Percentiles rank a stretch among this genome's conserved stretches.
phyloP scores from a whole-genome alignment of 1,140 invertebrate genomes.

The Rhagoletis zephyria region DNA sequence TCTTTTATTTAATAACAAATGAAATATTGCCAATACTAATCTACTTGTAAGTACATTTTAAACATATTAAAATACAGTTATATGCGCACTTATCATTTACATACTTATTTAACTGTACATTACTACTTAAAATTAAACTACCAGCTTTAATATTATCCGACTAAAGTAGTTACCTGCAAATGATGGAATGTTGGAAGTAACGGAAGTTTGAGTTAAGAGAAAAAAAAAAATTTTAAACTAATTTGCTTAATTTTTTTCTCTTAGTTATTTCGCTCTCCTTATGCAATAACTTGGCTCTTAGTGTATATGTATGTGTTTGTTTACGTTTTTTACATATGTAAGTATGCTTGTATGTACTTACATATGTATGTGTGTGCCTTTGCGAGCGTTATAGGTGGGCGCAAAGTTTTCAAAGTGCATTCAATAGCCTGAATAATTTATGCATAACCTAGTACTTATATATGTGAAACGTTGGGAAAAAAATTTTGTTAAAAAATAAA shows the following conservation, averaged over 20 bases:
- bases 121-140: conserved; percentile 19
- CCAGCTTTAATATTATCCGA: background rate
- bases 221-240: no score
- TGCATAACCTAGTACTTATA: no score
- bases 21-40: conserved; percentile 35
- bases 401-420: background rate
- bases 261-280: no score
- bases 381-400: conserved; percentile 35
- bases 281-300: background rate
- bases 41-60: conserved; percentile 11
- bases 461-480: no score
- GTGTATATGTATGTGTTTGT: background rate
- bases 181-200: background rate
- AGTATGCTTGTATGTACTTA: background rate
- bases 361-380: background rate
- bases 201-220: no score
- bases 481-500: no score
- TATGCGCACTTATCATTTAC: background rate
- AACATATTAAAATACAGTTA: conserved; percentile 24
- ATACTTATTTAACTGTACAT: conserved; percentile 30
- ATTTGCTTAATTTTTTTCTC: no score
- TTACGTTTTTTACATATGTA: no score
- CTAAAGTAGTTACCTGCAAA: background rate
- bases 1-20: conserved; percentile 41
- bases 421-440: no score